phyloP scores from a whole-genome alignment of 1,140 invertebrate genomes.

The Rhopalosiphum padi region DNA sequence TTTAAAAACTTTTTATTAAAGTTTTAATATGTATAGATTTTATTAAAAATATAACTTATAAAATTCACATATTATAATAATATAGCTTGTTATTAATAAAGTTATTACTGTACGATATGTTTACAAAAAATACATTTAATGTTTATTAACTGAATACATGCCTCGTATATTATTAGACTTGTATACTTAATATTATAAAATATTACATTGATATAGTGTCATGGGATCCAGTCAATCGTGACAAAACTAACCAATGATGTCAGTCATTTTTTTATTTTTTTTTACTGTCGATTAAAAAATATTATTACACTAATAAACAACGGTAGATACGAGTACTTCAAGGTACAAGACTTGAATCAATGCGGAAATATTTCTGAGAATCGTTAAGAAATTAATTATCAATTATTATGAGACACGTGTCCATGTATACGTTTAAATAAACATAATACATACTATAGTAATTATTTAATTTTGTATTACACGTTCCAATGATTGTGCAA shows the following conservation, averaged over 20 bases:
- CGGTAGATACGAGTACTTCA: not conserved
- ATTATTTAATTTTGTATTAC: not conserved
- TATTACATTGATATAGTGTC: not conserved
- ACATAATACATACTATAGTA: not conserved
- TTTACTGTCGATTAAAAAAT: not conserved
- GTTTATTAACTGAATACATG: too few relatives aligned
- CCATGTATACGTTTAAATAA: not conserved
- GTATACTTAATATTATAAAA: not conserved
- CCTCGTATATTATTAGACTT: too few relatives aligned
- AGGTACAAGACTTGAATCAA: not conserved
- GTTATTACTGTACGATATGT: not conserved
- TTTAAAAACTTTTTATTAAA: not conserved
- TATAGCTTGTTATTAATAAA: too few relatives aligned
- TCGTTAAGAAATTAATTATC: not conserved
- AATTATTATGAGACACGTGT: not conserved
- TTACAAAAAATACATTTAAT: too few relatives aligned
- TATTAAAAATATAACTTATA: not conserved
- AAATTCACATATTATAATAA: not conserved
- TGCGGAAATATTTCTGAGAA: not conserved
- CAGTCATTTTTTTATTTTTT: not conserved
- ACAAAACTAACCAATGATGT: not conserved
- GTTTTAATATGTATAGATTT: not conserved
- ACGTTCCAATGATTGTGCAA: not conserved
- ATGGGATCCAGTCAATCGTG: not conserved
- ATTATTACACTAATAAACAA: not conserved